Percentiles rank a stretch among this genome's conserved stretches.
Conservation (phyloP, 2,113 vertebrate genomes). For the Sebastes schlegelii region DNA sequence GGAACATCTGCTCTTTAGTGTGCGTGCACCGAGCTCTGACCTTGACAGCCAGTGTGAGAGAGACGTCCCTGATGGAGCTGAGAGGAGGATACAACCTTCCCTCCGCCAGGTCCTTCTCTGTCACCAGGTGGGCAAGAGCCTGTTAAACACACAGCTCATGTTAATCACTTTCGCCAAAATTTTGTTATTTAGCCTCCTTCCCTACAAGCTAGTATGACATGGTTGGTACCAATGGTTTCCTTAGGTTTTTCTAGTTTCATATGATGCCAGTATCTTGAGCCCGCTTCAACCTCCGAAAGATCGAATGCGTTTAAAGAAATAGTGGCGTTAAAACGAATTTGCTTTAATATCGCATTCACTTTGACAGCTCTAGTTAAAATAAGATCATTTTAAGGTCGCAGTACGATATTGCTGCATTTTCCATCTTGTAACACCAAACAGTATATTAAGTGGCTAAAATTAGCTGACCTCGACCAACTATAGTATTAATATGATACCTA, state of each 20-base stretch:
- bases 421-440: background rate
- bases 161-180: background rate
- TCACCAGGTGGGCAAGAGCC: conserved; percentile 92
- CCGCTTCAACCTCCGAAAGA: no score
- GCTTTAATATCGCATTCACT: no score
- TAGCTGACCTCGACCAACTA: background rate
- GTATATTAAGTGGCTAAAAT: background rate
- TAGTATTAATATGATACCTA: background rate
- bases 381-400: background rate
- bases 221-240: no score
- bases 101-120: conserved; percentile 89
- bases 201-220: no score
- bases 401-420: background rate
- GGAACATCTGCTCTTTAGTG: background rate
- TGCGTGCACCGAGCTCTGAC: conserved; percentile 76
- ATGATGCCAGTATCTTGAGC: no score
- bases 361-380: background rate
- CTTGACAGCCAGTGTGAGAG: conserved; percentile 91
- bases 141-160: conserved; percentile 60
- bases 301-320: no score
- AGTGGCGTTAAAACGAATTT: no score
- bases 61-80: conserved; percentile 89
- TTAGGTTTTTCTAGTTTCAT: no score
- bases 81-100: conserved; percentile 95
- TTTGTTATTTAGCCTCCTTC: no score